Base-by-base conservation (phyloP, 2,888 invertebrate species). In the Phyllotreta striolata region DNA sequence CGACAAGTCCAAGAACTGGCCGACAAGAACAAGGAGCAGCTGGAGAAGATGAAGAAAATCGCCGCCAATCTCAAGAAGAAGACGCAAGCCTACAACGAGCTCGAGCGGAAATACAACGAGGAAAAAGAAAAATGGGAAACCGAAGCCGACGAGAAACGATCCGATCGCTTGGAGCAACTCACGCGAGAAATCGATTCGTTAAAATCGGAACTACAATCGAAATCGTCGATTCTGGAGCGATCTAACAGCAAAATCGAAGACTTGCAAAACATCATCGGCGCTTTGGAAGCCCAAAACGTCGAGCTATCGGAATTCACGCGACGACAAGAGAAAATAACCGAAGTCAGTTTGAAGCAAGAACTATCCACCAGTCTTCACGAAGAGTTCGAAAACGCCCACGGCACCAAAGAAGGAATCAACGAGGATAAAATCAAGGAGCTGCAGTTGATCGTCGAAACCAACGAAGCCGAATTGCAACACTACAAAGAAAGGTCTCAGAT, bases 41-140 rank as follows among this genome's bases (percentile, higher is more conserved):
- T 90, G 58, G 91, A 92, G 62, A 92, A 91, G 79, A 84, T 92
- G 75, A 93, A 92, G 75, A 92, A 92, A 74, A 87, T 90, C 73
- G 92, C 91, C 0, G 85, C 89, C 0, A 90, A 87, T 74, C 83
- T 92, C 7, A 93, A 92, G 78, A 92, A 91, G 76, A 92, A 91
- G 75, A 84, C 86, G 0, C 77, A 83, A 0, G 84, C 88, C 67
- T 89, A 88, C 70, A 83, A 85, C 39, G 90, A 92, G 67, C 78
- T 91, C 39, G 89, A 92, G 80, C 77, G 79, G 24, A 79, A 71
- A 71, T 82, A 75, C 58, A 70, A 70, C 8, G 73, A 72, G 37
- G 70, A 75, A n/a, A 73, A 73, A 66, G 75, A 78, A 70, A 79
- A 77, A 64, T 77, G 77, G 76, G 76, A 78, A 71, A 71, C 60